Conservation (phyloP, 2,888 invertebrate species). For the Dermolepida albohirtum region DNA sequence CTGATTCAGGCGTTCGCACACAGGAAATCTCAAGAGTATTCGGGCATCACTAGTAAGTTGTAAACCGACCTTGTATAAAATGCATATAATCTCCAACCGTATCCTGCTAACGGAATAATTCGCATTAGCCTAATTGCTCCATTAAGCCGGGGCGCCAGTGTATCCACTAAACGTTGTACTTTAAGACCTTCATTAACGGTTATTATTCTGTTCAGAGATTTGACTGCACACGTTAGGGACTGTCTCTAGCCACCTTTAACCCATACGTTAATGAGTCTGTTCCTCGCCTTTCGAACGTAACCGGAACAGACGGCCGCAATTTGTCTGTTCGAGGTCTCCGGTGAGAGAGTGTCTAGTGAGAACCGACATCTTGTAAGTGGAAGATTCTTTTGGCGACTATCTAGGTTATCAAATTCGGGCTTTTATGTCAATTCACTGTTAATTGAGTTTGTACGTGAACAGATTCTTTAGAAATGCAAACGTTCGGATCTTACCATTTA, state of each 20-base stretch:
- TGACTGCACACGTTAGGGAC: constrained; percentile 1
- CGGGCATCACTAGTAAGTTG: no score
- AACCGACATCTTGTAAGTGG: neutral
- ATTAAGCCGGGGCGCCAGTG: constrained; percentile 6
- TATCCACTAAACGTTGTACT: constrained; percentile 11
- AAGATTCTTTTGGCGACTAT: neutral
- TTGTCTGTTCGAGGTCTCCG: neutral
- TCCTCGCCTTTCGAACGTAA: neutral
- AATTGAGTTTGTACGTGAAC: constrained; percentile 9
- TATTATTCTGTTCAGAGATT: constrained; percentile 30
- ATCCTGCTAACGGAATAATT: no score
- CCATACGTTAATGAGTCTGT: constrained; percentile 11
- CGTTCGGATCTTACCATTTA: constrained; percentile 5
- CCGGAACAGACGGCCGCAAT: no score
- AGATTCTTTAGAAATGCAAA: constrained; percentile 10
- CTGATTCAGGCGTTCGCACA: no score
- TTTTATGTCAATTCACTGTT: constrained; percentile 1
- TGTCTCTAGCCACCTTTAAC: constrained; percentile 2
- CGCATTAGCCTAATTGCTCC: constrained; percentile 23
- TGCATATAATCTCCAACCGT: no score
- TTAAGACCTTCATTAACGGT: constrained; percentile 31
- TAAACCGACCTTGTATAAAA: no score
- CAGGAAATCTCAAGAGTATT: no score
- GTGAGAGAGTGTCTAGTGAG: neutral
- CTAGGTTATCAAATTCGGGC: neutral